These are phyloP conservation scores for Chironomus tepperi DNA, from an alignment of 1,140 invertebrate species.

Conservation along the genomic window DNA sequence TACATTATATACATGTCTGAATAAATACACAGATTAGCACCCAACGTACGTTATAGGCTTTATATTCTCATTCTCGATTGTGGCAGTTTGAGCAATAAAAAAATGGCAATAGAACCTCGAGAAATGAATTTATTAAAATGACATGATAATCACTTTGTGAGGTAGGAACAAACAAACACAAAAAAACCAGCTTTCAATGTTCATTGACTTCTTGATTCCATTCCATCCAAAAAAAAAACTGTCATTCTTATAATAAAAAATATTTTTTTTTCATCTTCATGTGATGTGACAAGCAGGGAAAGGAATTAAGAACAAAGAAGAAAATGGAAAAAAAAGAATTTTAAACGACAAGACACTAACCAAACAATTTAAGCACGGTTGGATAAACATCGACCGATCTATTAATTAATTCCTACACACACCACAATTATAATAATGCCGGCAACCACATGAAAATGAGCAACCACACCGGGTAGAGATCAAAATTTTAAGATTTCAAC, in stretches of 20 bases:
- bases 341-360: too few species aligned
- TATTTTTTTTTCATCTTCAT: neutral
- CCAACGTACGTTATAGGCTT: too few species aligned
- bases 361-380: slow-evolving; percentile 7
- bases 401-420: slow-evolving; percentile 14
- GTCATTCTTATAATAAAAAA: neutral
- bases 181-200: slow-evolving; percentile 1
- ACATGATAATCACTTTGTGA: slow-evolving; percentile 7
- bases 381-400: slow-evolving; percentile 6
- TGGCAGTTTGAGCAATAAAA: too few species aligned
- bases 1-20: too few species aligned
- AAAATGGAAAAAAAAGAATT: too few species aligned
- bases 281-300: neutral
- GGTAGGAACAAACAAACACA: neutral
- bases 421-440: slow-evolving; percentile 13
- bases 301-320: neutral
- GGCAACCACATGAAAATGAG: neutral
- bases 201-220: neutral
- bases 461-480: neutral
- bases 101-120: neutral
- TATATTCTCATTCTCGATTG: too few species aligned
- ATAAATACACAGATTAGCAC: too few species aligned
- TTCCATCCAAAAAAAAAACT: neutral
- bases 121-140: slow-evolving; percentile 10
- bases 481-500: neutral